Evolutionary conservation across 1,140 invertebrate genomes (phyloP), one percentile per base, ranked within the genome.

Genomic region (Drosophila equinoxialis): DNA sequence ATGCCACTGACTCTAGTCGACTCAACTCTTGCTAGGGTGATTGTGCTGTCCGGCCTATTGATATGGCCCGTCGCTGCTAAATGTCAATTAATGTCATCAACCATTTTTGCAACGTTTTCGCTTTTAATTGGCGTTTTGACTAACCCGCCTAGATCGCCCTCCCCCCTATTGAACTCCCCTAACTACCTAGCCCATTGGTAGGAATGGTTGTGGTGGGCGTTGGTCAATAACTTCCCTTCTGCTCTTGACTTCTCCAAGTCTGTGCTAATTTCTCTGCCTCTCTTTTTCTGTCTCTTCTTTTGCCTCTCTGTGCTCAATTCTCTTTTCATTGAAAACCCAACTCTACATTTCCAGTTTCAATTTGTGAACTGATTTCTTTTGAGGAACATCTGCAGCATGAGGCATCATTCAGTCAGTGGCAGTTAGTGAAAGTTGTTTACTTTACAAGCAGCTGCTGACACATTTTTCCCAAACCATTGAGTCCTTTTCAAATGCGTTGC

Each of bases 1-100:
- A n/a, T 54, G 41, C 35, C 58, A 67, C 35, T 37, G 35, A 37
- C 35, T 71, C 26, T 26, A 5, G 26, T 26, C 59, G 69, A 59
- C 70, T 65, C 59, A 51, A 45, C 33, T 73, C 42, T 30, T 48
- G 65, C 69, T 66, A 83, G 73, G 83, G 76, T 87, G 83, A 89
- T 87, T 89, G 83, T 89, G 83, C 83, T 87, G 83, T 87, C 84
- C 84, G 69, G 80, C 71, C 69, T 77, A 89, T 89, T 87, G 84
- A 87, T 89, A 87, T 87, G 84, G 8, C 84, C 76, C 84, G 84
- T 84, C 81, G 77, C 84, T 73, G 84, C 84, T 89, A 89, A 89
- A 89, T 89, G 84, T 89, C 84, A 89, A 89, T 89, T 89, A 89
- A 89, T 89, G 84, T 89, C 84, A 89, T 89, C 84, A 84, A 84